Base-by-base conservation (phyloP, 2,888 invertebrate genomes). In the Clivina fossor region DNA sequence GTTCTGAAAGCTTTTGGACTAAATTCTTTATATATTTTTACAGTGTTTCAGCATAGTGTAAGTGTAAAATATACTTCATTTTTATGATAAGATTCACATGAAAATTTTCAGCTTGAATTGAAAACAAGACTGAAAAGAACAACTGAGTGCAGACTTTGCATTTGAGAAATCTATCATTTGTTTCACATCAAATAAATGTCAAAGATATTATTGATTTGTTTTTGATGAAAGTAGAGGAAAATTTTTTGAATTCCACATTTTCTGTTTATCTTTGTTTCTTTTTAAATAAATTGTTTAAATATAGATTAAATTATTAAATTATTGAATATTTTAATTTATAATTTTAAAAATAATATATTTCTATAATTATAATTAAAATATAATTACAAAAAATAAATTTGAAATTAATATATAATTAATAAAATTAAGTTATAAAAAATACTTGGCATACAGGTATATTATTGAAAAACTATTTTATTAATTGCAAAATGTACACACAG, bases 151-250 rank as follows among this genome's bases (percentile, higher is more conserved):
- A 43, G 41, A 30, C 37, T 40, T 32, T 32, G 15, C 50, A 40
- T 9, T 41, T 15, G n/a, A 20, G 33, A 51, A 43, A 33, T 51
- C 43, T 51, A 51, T 51, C 51, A 43, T 51, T 51, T 51, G 51
- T 51, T 33, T 51, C 51, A 32, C 35, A 51, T 51, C 51, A 51
- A 51, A 51, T 51, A 51, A 51, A 51, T 43, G 51, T 51, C 51
- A 33, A n/a, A n/a, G 35, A 20, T 51, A 43, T 41, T 51, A 51
- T 51, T 43, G 51, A 51, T 51, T 43, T 43, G n/a, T n/a, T 51
- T 51, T 51, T 43, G 22, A 51, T 51, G 43, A 51, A 51, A 43
- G 41, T 13, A 20, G 48, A 37, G 16, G 28, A 28, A 18, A 28
- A 13, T 47, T 33, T 24, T 47, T 47, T 47, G 47, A 33, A 47